These are phyloP conservation scores for Nomada ferruginata DNA, from an alignment of 2,888 invertebrate species.

Conservation along the genomic window DNA sequence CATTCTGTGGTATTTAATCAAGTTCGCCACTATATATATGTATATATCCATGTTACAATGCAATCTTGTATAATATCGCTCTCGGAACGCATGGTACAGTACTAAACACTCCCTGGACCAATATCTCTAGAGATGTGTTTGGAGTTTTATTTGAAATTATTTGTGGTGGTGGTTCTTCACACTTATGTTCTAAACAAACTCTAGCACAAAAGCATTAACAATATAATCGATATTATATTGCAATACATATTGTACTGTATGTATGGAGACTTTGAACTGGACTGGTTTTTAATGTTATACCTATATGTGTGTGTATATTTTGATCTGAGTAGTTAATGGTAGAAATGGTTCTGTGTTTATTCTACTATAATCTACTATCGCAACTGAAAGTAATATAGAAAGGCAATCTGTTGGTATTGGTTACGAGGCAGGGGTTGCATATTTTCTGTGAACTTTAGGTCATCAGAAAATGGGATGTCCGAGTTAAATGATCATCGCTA, in stretches of 20 bases:
- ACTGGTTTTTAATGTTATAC: conserved; percentile 26
- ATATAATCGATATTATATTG: conserved; percentile 17
- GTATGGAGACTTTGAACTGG: conserved; percentile 20
- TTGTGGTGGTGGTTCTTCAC: conserved; percentile 66
- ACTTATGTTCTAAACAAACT: conserved; percentile 32
- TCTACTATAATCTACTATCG: conserved; percentile 21
- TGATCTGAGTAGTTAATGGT: conserved; percentile 25
- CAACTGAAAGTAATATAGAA: conserved; percentile 14
- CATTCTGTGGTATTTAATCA: conserved; percentile 50
- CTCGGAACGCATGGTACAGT: conserved; percentile 66
- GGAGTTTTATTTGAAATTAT: conserved; percentile 42
- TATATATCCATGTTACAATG: conserved; percentile 31
- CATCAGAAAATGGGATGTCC: conserved; percentile 4
- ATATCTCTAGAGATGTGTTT: conserved; percentile 45
- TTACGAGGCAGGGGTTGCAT: conserved; percentile 40
- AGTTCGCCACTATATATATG: conserved; percentile 14
- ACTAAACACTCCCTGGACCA: conserved; percentile 68
- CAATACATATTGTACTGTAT: not conserved
- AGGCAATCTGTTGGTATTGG: conserved; percentile 30
- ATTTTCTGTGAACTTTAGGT: conserved; percentile 28
- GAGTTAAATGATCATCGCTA: conserved; percentile 11
- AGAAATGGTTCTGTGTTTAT: conserved; percentile 36
- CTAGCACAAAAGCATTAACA: conserved; percentile 41
- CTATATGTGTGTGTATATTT: conserved; percentile 30
- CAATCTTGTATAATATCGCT: conserved; percentile 40